Evolutionary conservation across 2,797 vertebrate species (phyloP).

Genomic region (Menidia menidia): DNA sequence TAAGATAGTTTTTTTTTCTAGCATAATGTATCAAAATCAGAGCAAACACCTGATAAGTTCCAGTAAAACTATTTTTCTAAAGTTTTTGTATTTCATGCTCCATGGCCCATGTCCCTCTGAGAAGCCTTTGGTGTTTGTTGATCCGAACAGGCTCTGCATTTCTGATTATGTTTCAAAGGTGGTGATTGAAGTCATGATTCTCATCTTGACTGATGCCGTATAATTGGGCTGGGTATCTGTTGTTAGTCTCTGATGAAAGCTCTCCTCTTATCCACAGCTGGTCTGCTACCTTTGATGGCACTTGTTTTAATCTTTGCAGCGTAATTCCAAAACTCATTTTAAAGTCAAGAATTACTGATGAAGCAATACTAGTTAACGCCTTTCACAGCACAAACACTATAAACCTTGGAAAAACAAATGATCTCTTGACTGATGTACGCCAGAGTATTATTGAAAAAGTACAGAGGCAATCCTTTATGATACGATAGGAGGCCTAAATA

Average conservation of each 20-base stretch:
- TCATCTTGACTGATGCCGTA: constrained; percentile 70
- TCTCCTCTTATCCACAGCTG: constrained; percentile 67
- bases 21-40: constrained; percentile 17
- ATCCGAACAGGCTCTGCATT: constrained; percentile 64
- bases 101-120: constrained; percentile 22
- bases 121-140: constrained; percentile 66
- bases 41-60: constrained; percentile 43
- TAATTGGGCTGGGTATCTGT: constrained; percentile 75
- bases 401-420: neutral
- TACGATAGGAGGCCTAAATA: constrained; percentile 26
- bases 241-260: constrained; percentile 71
- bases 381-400: constrained; percentile 5
- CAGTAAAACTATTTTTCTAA: constrained; percentile 31
- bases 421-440: neutral
- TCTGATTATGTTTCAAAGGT: constrained; percentile 75
- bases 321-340: constrained; percentile 54
- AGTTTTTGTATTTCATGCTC: constrained; percentile 41
- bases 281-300: constrained; percentile 71
- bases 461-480: constrained; percentile 11
- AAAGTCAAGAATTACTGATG: constrained; percentile 53
- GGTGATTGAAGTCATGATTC: constrained; percentile 72
- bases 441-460: constrained; percentile 10
- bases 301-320: constrained; percentile 66
- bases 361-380: constrained; percentile 34
- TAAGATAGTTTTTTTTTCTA: constrained; percentile 3